Evolutionary conservation across 1,140 invertebrate genomes (phyloP), one percentile per base, ranked within the genome.

Genomic region (Drosophila kikkawai): DNA sequence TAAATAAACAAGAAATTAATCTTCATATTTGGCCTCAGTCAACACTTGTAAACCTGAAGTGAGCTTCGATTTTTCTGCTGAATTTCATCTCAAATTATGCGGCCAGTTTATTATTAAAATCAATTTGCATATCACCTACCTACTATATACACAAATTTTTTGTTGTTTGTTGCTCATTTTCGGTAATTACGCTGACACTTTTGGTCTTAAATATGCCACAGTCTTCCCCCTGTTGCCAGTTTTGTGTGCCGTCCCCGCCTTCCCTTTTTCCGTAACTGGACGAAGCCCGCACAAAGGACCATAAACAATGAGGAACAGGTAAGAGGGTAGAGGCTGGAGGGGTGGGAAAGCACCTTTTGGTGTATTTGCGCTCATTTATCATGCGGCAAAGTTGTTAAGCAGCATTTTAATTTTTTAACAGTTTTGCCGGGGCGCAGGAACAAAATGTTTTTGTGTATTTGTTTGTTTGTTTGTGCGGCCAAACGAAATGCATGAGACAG

Each of bases 331-430:
- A 9, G 47, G 15, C 17, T 19, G n/a, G 32, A 12, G 56, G 29
- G 13, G 9, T 37, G 74, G 65, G 26, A 67, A 53, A 75, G 75
- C 76, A 79, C 76, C 76, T 79, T 79, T 79, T 79, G 76, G 50
- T 79, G 76, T 80, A 63, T 80, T 77, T 79, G 67, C 64, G 73
- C 84, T 90, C 85, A 88, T 87, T 87, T 87, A 87, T 87, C 84
- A 87, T 84, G 80, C 80, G 66, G 69, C 69, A 84, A 87, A 90
- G 73, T 87, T 87, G 84, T 87, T 88, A 84, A 87, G 80, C 85
- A 87, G 74, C 74, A 90, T 87, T 88, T 87, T 87, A 84, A 88
- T 87, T 88, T 87, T 88, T 87, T 77, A 87, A 87, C 83, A 80
- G 84, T 88, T 88, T 88, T 83, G 59, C 69, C 79, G 80, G 63